Conservation (phyloP, 2,113 vertebrate species). For the Otolemur garnettii region DNA sequence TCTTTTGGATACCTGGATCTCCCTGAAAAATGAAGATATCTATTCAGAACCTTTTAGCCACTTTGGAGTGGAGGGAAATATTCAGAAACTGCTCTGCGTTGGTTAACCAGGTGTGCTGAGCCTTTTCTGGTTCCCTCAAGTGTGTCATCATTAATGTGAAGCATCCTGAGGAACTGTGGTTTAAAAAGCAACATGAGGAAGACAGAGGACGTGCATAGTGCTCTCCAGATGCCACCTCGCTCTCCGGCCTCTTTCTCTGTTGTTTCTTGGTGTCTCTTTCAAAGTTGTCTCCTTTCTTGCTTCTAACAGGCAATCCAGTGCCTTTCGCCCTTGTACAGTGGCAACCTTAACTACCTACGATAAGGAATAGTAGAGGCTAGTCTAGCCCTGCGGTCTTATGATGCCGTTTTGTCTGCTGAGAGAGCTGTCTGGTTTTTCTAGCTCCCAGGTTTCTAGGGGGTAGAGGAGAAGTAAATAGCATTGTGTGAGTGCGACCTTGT, state of each 20-base stretch:
- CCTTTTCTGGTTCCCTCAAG: background rate
- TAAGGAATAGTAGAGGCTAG: background rate
- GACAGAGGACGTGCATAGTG: background rate
- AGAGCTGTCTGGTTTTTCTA: background rate
- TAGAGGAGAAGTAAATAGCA: background rate
- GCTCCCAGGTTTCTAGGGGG: background rate
- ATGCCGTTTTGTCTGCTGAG: background rate
- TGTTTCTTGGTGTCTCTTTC: background rate
- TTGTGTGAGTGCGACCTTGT: background rate
- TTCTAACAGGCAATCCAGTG: background rate
- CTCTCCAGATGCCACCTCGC: background rate
- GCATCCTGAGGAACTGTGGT: background rate
- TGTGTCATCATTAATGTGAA: background rate
- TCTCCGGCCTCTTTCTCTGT: background rate
- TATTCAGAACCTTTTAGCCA: background rate
- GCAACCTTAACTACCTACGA: background rate
- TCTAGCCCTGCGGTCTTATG: background rate
- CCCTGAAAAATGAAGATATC: conserved; percentile 22
- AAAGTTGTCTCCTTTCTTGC: background rate
- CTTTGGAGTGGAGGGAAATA: rapidly evolving
- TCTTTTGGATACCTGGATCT: conserved; percentile 13
- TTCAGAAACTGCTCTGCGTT: background rate
- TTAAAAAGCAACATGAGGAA: background rate
- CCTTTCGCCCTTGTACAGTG: background rate
- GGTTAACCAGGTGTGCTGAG: background rate